These are phyloP conservation scores for Sinella curviseta DNA, from an alignment of 1,140 invertebrate species.

Conservation along the genomic window DNA sequence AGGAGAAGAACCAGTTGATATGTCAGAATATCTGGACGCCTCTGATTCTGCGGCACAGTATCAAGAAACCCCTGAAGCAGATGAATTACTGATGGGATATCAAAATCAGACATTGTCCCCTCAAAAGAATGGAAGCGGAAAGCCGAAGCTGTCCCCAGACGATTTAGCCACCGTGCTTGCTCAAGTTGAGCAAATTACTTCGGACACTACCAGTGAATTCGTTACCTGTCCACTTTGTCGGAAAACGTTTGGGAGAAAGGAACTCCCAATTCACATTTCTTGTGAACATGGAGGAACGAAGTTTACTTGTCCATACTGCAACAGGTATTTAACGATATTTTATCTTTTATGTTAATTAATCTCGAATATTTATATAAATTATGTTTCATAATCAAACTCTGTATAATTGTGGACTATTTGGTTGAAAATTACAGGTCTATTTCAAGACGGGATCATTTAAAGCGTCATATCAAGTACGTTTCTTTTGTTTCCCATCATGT, in stretches of 20 bases:
- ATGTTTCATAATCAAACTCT: no score
- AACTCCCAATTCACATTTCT: slow-evolving; percentile 28
- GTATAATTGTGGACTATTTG: background rate
- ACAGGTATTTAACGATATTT: background rate
- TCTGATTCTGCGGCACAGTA: background rate
- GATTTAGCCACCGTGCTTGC: background rate
- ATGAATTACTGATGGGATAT: background rate
- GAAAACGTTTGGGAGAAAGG: slow-evolving; percentile 2
- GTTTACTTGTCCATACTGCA: slow-evolving; percentile 36
- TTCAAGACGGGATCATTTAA: slow-evolving; percentile 35
- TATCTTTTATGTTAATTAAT: background rate
- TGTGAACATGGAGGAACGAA: slow-evolving; percentile 42
- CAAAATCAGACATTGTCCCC: background rate
- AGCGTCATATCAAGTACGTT: slow-evolving; percentile 32
- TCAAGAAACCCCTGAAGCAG: background rate
- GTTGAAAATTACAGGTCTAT: slow-evolving; percentile 26
- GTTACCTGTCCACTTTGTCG: slow-evolving; percentile 1
- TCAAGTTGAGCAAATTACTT: background rate
- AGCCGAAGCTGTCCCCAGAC: background rate
- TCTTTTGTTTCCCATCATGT: background rate
- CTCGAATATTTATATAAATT: background rate
- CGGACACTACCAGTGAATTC: background rate
- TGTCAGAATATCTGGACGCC: background rate
- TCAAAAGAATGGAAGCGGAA: background rate
- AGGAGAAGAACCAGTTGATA: background rate